phyloP scores from a whole-genome alignment of 2,113 vertebrate species.

The Bubo bubo region DNA sequence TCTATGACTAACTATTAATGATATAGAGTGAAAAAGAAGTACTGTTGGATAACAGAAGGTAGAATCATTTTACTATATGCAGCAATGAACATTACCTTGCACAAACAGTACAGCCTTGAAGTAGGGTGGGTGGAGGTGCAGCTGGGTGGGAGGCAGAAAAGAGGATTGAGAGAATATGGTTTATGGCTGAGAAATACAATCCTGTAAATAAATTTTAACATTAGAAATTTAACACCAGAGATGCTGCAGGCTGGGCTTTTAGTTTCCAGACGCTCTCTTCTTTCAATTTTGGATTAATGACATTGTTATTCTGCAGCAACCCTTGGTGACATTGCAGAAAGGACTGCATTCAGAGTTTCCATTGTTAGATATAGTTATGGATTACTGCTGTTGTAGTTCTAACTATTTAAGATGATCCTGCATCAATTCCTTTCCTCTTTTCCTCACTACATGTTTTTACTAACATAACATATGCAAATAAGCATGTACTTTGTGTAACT shows the following conservation, averaged over 20 bases:
- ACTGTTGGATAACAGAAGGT: constrained; percentile 68
- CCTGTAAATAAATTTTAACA: constrained; percentile 22
- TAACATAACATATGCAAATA: background rate
- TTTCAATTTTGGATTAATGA: background rate
- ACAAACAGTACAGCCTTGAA: constrained; percentile 64
- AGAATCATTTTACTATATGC: constrained; percentile 68
- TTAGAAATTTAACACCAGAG: constrained; percentile 22
- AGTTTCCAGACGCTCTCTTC: background rate
- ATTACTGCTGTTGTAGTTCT: background rate
- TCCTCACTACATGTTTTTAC: background rate
- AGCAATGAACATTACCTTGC: constrained; percentile 61
- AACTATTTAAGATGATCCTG: background rate
- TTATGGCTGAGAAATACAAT: constrained; percentile 15
- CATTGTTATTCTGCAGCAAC: constrained; percentile 20
- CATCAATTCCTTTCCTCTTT: background rate
- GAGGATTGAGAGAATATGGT: constrained; percentile 28
- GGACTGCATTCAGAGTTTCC: background rate
- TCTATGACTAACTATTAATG: constrained; percentile 77
- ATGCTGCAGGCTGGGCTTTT: background rate
- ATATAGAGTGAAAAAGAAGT: constrained; percentile 57
- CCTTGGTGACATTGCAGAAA: background rate
- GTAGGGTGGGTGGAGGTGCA: constrained; percentile 55
- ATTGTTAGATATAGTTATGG: background rate
- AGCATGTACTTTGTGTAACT: background rate
- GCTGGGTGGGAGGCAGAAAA: constrained; percentile 51